A percentile compares a stretch with the other conserved stretches of the same genome.
Conservation (phyloP, 2,888 invertebrate species). For the Allolobophora icterica region DNA sequence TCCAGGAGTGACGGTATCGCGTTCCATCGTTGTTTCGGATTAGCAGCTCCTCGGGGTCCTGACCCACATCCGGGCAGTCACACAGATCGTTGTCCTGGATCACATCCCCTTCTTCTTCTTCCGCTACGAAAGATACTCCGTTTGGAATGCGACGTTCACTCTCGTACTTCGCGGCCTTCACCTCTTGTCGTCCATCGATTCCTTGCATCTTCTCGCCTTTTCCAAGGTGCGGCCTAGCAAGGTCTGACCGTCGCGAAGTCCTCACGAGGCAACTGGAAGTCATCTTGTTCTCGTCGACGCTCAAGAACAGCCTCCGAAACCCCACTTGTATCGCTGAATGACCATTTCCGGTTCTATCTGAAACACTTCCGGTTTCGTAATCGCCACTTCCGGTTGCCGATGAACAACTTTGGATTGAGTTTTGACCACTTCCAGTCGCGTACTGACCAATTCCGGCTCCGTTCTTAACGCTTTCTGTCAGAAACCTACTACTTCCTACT, state of each 20-base stretch:
- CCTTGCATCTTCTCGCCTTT: background rate
- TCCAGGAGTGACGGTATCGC: background rate
- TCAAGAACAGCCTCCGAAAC: background rate
- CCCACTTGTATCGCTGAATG: background rate
- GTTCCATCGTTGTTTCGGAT: background rate
- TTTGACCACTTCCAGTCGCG: too few relatives aligned
- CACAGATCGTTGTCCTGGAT: background rate
- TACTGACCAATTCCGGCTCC: too few relatives aligned
- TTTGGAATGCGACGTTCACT: background rate
- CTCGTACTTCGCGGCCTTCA: background rate
- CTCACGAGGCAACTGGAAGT: slow-evolving; percentile 12
- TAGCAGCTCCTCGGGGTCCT: background rate
- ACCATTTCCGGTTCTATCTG: background rate
- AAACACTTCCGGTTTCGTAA: background rate
- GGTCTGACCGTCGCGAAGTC: background rate
- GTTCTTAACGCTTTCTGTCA: too few relatives aligned
- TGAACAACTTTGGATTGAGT: background rate
- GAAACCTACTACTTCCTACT: too few relatives aligned
- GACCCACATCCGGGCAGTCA: background rate
- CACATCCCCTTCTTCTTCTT: background rate
- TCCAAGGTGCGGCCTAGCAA: background rate
- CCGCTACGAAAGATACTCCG: background rate
- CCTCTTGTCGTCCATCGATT: background rate
- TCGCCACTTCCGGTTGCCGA: background rate
- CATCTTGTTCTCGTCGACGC: slow-evolving; percentile 9